These are phyloP conservation scores for Pelobates cultripes DNA, from an alignment of 2,797 vertebrate genomes.

Conservation along the genomic window DNA sequence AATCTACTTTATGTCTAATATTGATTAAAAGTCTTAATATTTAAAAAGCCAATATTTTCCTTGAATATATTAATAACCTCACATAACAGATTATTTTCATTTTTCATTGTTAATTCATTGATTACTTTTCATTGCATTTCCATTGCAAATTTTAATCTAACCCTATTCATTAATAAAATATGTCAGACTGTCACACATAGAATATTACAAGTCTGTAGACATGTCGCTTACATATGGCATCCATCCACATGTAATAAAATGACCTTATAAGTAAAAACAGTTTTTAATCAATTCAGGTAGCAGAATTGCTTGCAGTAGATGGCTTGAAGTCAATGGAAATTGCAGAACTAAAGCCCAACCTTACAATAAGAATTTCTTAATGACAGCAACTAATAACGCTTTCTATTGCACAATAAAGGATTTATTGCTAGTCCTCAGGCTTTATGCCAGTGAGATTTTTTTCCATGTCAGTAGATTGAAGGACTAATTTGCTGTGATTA, in stretches of 20 bases:
- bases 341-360: neutral
- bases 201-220: conserved; percentile 13
- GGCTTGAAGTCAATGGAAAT: conserved; percentile 16
- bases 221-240: conserved; percentile 29
- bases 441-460: conserved; percentile 77
- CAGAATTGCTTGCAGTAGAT: conserved; percentile 4
- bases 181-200: neutral
- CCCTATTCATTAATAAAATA: neutral
- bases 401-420: conserved; percentile 68
- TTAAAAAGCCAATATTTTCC: conserved; percentile 21
- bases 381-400: conserved; percentile 57
- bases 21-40: neutral
- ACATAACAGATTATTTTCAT: conserved; percentile 5
- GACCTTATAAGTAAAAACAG: neutral
- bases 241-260: neutral
- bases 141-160: conserved; percentile 2
- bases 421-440: conserved; percentile 72
- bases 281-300: conserved; percentile 5
- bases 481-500: conserved; percentile 82
- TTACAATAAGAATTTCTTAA: conserved; percentile 55
- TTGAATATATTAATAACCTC: neutral
- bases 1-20: neutral
- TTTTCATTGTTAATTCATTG: conserved; percentile 23
- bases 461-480: conserved; percentile 83
- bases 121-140: conserved; percentile 6